Conservation (phyloP, 2,113 vertebrate genomes). For the Campylomormyrus tamandua region DNA sequence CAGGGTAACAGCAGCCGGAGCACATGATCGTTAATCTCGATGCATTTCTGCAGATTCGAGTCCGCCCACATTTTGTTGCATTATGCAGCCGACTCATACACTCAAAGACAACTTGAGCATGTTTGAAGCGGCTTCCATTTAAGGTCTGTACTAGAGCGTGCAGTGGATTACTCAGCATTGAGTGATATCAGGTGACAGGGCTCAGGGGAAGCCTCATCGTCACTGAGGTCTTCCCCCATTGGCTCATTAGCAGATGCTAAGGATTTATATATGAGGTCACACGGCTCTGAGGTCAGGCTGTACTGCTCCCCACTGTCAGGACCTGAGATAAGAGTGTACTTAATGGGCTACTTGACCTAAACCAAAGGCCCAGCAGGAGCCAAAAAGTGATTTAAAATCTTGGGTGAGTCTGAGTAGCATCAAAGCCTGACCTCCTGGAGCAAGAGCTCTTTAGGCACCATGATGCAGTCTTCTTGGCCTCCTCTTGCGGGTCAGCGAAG, state of each 20-base stretch:
- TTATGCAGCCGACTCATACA: neutral
- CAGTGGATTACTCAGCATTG: neutral
- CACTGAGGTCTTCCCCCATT: neutral
- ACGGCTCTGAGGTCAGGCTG: neutral
- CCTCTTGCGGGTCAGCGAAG: neutral
- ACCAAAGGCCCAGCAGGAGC: neutral
- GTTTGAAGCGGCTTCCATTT: slow-evolving; percentile 14
- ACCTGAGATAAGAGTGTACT: neutral
- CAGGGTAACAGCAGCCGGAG: neutral
- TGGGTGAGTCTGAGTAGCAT: neutral
- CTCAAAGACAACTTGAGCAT: neutral
- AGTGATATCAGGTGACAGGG: no score
- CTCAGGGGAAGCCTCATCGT: neutral
- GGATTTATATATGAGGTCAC: neutral
- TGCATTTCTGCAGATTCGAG: neutral
- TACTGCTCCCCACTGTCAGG: neutral
- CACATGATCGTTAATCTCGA: neutral
- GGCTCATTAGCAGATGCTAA: neutral
- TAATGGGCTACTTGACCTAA: slow-evolving; percentile 1
- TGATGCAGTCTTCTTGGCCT: neutral
- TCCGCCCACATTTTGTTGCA: neutral
- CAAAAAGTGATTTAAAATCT: neutral
- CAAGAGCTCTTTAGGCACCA: neutral
- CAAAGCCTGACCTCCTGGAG: neutral
- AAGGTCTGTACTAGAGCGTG: neutral